Base-by-base conservation (phyloP, 2,113 vertebrate species). In the Maccullochella peelii region DNA sequence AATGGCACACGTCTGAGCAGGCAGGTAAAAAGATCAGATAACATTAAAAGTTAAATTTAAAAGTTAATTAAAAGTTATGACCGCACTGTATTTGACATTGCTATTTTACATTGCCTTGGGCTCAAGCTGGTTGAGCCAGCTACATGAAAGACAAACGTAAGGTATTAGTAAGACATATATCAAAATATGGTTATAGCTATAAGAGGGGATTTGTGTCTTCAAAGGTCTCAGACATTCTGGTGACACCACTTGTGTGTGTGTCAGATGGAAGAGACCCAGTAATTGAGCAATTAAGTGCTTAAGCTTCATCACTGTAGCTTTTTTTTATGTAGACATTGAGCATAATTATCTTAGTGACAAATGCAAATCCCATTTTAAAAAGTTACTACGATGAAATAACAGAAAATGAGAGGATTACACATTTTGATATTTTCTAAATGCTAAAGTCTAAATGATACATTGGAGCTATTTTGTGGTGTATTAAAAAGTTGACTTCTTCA, bases 11-110 rank as follows among this genome's bases (percentile, higher is more conserved):
- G 8, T 27, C 21, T 70, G 23, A 65, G 72, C 54, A 69, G 62
- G 61, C 47, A 69, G 62, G 58, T 65, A 30, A 70, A 70, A 44
- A 74, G 25, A 65, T 74, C 27, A n/a, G 30, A 14, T 70, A 50
- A 42, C n/a, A 21, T 47, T 55, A 21, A 63, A 47, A 14, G 16
- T 16, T 36, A 73, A n/a, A n/a, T n/a, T n/a, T n/a, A n/a, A n/a
- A n/a, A n/a, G n/a, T n/a, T n/a, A n/a, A 21, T 47, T 55, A 21
- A 63, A 47, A 14, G 16, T 16, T 36, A 73, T 67, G 57, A 65
- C n/a, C 66, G 57, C 8, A 1, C 16, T 73, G 36, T 36, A 44
- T 78, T 77, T 38, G 67, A 57, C 10, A 18, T 30, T 33, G 33
- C 21, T 16, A 52, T 40, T 30, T 33, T n/a, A 49, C 25, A 23